Conservation (phyloP, 2,113 vertebrate genomes). For the Aplodontia rufa region DNA sequence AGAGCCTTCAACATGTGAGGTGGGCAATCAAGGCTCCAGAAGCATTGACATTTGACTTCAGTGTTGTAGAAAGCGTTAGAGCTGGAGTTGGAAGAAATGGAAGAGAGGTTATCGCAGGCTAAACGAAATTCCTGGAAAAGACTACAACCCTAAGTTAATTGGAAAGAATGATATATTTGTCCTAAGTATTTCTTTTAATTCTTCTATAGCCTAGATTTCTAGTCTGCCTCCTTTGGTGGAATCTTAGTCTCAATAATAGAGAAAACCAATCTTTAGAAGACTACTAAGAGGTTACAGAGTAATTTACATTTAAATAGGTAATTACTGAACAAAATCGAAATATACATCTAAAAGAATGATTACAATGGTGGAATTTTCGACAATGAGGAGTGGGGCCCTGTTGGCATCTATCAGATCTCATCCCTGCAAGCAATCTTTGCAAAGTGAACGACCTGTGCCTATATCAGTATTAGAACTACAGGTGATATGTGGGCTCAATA, state of each 20-base stretch:
- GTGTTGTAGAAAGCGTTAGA: background rate
- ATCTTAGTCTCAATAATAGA: slow-evolving; percentile 43
- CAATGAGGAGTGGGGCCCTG: slow-evolving; percentile 20
- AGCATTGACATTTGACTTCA: background rate
- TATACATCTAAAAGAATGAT: slow-evolving; percentile 71
- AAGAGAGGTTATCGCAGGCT: background rate
- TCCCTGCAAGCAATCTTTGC: background rate
- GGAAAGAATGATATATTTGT: background rate
- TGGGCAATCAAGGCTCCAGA: background rate
- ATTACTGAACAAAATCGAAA: slow-evolving; percentile 78
- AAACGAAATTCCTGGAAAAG: background rate
- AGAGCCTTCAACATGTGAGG: background rate
- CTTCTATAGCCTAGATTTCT: background rate
- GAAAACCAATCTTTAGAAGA: slow-evolving; percentile 73
- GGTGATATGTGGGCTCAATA: background rate
- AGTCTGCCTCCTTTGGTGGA: slow-evolving; percentile 31
- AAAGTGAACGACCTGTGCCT: background rate
- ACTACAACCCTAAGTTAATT: background rate
- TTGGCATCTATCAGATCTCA: slow-evolving; percentile 4
- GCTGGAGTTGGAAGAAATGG: background rate
- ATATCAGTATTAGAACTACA: background rate
- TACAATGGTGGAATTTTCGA: slow-evolving; percentile 40
- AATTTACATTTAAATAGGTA: slow-evolving; percentile 81
- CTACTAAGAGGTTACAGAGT: slow-evolving; percentile 71
- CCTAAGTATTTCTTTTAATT: background rate